phyloP scores from a whole-genome alignment of 2,888 invertebrate genomes.

The Latrodectus hesperus region DNA sequence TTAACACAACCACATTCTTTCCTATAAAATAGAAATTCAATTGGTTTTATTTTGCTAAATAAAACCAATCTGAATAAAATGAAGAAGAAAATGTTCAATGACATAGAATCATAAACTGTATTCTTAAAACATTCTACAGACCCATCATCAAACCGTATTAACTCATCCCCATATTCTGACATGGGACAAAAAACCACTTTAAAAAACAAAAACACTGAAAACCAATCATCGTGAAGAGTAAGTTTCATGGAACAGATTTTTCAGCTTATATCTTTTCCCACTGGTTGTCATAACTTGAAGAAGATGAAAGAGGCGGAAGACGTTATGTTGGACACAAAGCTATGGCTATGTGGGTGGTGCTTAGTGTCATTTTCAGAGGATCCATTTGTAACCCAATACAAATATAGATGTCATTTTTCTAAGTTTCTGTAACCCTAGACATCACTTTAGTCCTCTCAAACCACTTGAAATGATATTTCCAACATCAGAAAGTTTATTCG shows the following conservation, averaged over 20 bases:
- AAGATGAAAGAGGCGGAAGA: conserved; percentile 51
- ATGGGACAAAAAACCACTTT: background rate
- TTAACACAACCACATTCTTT: too few relatives aligned
- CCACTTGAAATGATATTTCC: conserved; percentile 46
- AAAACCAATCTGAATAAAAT: too few relatives aligned
- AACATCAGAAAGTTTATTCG: conserved; percentile 12
- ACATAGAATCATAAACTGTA: too few relatives aligned
- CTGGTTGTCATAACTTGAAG: conserved; percentile 51
- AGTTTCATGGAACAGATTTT: conserved; percentile 15
- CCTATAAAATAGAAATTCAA: too few relatives aligned
- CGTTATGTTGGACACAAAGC: conserved; percentile 58
- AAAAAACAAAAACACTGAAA: background rate
- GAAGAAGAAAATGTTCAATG: too few relatives aligned
- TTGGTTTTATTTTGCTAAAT: too few relatives aligned
- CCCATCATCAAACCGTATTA: background rate
- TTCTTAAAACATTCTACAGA: background rate
- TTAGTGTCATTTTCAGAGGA: conserved; percentile 59
- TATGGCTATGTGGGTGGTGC: conserved; percentile 39
- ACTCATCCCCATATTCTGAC: background rate
- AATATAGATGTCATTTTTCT: conserved; percentile 59
- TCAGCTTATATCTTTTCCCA: conserved; percentile 30
- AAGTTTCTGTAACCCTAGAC: conserved; percentile 50
- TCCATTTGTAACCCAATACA: conserved; percentile 63
- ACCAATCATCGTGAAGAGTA: conserved; percentile 2
- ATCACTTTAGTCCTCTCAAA: conserved; percentile 35